Evolutionary conservation across 2,888 invertebrate genomes (phyloP), one percentile per base, ranked within the genome.

Genomic region (Myopa tessellatipennis): DNA sequence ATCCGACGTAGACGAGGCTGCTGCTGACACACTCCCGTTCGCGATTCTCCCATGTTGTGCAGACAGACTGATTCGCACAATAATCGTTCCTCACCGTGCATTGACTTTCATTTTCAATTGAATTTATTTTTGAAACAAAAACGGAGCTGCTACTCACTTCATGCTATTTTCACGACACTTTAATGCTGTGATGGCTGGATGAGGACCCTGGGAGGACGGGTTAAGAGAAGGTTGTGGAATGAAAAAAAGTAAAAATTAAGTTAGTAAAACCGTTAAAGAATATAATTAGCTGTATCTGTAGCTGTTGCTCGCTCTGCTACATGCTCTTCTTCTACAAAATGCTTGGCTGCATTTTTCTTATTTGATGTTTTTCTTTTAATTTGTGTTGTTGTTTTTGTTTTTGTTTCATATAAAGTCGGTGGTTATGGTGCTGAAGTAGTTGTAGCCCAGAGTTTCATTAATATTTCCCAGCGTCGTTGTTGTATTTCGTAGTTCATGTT

Each of bases 221-320:
- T 10, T 10, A 18, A 18, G n/a, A 60, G 7, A 60, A 34, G 12
- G 5, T 7, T 6, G n/a, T 63, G 34, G 50, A 50, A 50, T 10
- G 14, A 50, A 10, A 50, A 55, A 76, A 80, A 80, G 78, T 58
- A 77, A 73, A 79, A 79, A 79, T 80, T 69, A 78, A 78, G 72
- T 81, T 79, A 76, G 70, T 79, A 72, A 77, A 61, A 76, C 78
- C 77, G 74, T 78, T 79, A 72, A 71, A 80, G 80, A 81, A 81
- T 80, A 73, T 79, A 79, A 80, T 80, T 79, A 80, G 72, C 65
- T n/a, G 6, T 10, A 76, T 72, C 45, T 58, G 52, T 16, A 63
- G 50, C n/a, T 14, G 65, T 63, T 26, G 26, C 2, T 26, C 26
- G 26, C 26, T 26, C 26, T 26, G 26, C 26, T 26, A 26, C 26